Conservation (phyloP, 2,888 invertebrate genomes). For the Drosophila anomalata region DNA sequence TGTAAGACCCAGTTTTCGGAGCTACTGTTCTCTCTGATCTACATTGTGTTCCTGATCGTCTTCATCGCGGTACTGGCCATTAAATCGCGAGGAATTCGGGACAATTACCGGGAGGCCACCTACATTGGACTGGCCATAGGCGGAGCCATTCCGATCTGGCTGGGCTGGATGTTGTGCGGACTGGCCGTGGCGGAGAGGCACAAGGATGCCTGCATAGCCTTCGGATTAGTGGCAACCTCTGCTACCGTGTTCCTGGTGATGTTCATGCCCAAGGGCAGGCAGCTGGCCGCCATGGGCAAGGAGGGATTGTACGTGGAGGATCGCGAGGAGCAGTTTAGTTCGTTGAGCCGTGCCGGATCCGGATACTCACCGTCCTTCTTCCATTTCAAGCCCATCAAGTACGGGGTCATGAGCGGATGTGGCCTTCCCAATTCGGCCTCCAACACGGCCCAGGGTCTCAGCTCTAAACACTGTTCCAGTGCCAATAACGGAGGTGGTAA, state of each 20-base stretch:
- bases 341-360: slow-evolving; percentile 90
- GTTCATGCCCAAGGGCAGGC: slow-evolving; percentile 97
- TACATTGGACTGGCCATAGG: slow-evolving; percentile 96
- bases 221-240: slow-evolving; percentile 93
- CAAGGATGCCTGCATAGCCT: slow-evolving; percentile 94
- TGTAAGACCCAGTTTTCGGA: slow-evolving; percentile 89
- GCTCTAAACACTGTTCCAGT: slow-evolving; percentile 85
- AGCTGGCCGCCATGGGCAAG: slow-evolving; percentile 95
- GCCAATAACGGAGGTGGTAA: slow-evolving; percentile 82
- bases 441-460: slow-evolving; percentile 83
- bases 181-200: slow-evolving; percentile 91
- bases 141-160: slow-evolving; percentile 93
- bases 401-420: slow-evolving; percentile 87
- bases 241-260: slow-evolving; percentile 94
- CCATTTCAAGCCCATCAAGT: slow-evolving; percentile 95
- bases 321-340: slow-evolving; percentile 92
- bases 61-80: slow-evolving; percentile 93
- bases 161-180: slow-evolving; percentile 93
- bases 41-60: slow-evolving; percentile 93
- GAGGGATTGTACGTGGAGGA: slow-evolving; percentile 93
- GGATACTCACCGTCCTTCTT: slow-evolving; percentile 96
- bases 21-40: slow-evolving; percentile 90
- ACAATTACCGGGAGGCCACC: slow-evolving; percentile 96
- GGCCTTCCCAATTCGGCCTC: slow-evolving; percentile 84
- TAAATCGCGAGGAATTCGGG: slow-evolving; percentile 93